Evolutionary conservation across 2,797 vertebrate species (phyloP).

Genomic region (Diglossa cyanea): DNA sequence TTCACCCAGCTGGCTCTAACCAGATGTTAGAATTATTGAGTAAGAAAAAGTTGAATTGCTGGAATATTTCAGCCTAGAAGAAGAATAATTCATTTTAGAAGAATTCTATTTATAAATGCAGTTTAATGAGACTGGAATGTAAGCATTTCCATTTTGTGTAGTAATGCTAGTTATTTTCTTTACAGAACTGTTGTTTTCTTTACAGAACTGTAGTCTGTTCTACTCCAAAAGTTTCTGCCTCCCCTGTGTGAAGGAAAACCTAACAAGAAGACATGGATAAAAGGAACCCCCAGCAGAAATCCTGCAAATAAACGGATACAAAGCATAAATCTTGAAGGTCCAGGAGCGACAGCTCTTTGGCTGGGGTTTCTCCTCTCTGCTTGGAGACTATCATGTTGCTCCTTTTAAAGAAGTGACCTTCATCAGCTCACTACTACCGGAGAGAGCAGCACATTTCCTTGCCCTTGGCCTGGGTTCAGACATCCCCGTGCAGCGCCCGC

Average conservation of each 20-base stretch:
- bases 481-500: neutral
- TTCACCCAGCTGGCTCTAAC: neutral
- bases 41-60: neutral
- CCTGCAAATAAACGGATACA: neutral
- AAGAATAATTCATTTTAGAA: neutral
- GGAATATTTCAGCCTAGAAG: neutral
- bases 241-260: constrained; percentile 81
- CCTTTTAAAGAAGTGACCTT: constrained; percentile 43
- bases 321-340: neutral
- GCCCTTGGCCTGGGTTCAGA: neutral
- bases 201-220: constrained; percentile 90
- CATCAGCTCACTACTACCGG: neutral
- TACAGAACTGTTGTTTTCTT: constrained; percentile 79
- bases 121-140: neutral
- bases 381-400: constrained; percentile 17
- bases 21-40: neutral
- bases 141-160: neutral
- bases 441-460: neutral
- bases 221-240: constrained; percentile 89
- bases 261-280: constrained; percentile 81
- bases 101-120: neutral
- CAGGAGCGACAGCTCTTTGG: neutral
- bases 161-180: neutral
- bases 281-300: constrained; percentile 67
- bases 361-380: neutral